These are phyloP conservation scores for Lota lota DNA, from an alignment of 2,113 vertebrate species.

Conservation along the genomic window DNA sequence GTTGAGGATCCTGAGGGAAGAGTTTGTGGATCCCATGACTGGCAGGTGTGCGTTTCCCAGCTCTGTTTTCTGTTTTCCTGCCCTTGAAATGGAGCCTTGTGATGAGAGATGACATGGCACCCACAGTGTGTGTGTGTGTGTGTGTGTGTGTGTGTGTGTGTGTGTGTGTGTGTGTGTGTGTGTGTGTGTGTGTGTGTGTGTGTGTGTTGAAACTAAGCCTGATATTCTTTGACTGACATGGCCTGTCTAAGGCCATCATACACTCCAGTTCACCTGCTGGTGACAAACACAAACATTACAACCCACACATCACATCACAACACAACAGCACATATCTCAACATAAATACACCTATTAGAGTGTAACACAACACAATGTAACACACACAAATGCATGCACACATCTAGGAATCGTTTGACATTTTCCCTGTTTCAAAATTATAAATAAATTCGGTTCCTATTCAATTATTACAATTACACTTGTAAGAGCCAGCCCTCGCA, in stretches of 20 bases:
- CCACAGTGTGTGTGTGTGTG: constrained; percentile 22
- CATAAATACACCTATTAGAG: too few species aligned
- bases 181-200: constrained; percentile 17
- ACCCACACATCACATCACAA: background rate
- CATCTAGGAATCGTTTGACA: too few species aligned
- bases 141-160: constrained; percentile 10
- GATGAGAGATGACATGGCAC: constrained; percentile 39
- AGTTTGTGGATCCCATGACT: constrained; percentile 25
- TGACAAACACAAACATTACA: constrained; percentile 7
- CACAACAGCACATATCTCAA: background rate
- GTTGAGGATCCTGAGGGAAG: constrained; percentile 2
- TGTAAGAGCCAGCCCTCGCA: too few species aligned
- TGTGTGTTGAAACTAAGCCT: constrained; percentile 36
- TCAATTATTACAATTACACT: too few species aligned
- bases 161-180: constrained; percentile 11
- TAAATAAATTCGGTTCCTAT: too few species aligned
- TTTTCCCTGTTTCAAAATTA: too few species aligned
- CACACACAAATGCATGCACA: too few species aligned
- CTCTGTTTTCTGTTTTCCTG: constrained; percentile 16
- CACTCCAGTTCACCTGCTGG: constrained; percentile 1
- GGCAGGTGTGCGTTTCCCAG: constrained; percentile 29
- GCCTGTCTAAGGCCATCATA: constrained; percentile 10
- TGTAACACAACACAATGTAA: too few species aligned
- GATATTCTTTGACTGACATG: constrained; percentile 30
- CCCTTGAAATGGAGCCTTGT: constrained; percentile 24